phyloP scores from a whole-genome alignment of 1,140 invertebrate genomes.

The Diachasma alloeum region DNA sequence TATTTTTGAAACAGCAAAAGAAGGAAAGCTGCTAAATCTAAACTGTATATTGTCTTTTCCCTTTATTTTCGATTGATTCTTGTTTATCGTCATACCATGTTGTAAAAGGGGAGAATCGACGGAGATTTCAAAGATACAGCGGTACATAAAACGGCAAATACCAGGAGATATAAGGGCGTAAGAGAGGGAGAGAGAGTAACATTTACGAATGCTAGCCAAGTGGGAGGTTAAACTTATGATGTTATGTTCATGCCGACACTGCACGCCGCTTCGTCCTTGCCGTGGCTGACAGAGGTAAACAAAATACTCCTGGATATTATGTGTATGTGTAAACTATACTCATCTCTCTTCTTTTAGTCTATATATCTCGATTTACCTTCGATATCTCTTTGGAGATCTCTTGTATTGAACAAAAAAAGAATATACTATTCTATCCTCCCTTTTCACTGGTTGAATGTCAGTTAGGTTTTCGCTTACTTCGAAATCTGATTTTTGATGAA shows the following conservation, averaged over 20 bases:
- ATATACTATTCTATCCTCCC: conserved; percentile 18
- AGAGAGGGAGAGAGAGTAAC: background rate
- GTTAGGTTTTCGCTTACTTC: conserved; percentile 46
- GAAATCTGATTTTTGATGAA: conserved; percentile 37
- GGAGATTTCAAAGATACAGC: conserved; percentile 8
- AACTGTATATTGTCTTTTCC: background rate
- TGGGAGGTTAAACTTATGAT: conserved; percentile 40
- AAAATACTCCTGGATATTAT: background rate
- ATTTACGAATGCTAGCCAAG: background rate
- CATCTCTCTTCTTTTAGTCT: background rate
- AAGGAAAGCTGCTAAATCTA: background rate
- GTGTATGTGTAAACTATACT: background rate
- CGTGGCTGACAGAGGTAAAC: background rate
- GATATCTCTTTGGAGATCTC: background rate
- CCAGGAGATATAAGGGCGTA: background rate
- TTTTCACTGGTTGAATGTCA: conserved; percentile 25
- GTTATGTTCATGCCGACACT: conserved; percentile 48
- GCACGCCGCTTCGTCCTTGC: conserved; percentile 29
- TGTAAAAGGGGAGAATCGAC: conserved; percentile 12
- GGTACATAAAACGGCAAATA: background rate
- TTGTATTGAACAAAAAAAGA: background rate
- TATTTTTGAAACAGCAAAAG: background rate
- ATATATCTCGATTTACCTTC: background rate
- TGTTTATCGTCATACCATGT: conserved; percentile 8
- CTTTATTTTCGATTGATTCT: conserved; percentile 17